Percentiles rank a stretch among this genome's conserved stretches.
phyloP scores from a whole-genome alignment of 1,140 invertebrate genomes.

The Lysiphlebus fabarum region DNA sequence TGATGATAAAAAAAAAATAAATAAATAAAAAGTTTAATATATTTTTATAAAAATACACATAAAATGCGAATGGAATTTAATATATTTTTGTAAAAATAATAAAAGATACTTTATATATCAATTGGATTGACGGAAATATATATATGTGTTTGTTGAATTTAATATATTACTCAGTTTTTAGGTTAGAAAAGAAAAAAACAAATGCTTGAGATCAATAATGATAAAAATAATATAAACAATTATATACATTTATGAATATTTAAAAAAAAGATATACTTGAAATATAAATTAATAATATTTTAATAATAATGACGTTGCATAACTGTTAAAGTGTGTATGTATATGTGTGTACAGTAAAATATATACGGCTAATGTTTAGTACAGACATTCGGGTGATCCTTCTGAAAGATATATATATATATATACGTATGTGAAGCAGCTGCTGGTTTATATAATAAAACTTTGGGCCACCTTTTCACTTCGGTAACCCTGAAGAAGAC shows the following conservation, averaged over 20 bases:
- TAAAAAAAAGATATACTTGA: too few relatives aligned
- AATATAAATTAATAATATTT: constrained; percentile 44
- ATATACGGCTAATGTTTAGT: background rate
- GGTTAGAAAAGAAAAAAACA: background rate
- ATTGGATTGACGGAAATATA: background rate
- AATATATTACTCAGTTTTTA: too few relatives aligned
- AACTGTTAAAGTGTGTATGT: constrained; percentile 23
- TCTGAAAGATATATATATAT: constrained; percentile 38
- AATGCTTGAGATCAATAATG: background rate
- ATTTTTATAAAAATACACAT: too few relatives aligned
- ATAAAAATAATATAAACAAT: too few relatives aligned
- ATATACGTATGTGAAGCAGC: constrained; percentile 37
- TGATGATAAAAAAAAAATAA: background rate
- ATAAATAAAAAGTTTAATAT: background rate
- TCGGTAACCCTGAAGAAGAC: background rate
- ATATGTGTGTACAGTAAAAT: too few relatives aligned
- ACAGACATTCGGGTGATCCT: constrained; percentile 35
- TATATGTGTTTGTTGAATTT: too few relatives aligned
- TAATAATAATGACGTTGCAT: constrained; percentile 35
- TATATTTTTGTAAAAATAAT: too few relatives aligned
- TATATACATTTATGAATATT: too few relatives aligned
- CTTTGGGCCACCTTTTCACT: constrained; percentile 13
- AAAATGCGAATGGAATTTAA: too few relatives aligned
- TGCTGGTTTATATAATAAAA: constrained; percentile 19
- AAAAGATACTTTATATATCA: background rate